Conservation (phyloP, 2,797 vertebrate genomes). For the Chrosomus eos region DNA sequence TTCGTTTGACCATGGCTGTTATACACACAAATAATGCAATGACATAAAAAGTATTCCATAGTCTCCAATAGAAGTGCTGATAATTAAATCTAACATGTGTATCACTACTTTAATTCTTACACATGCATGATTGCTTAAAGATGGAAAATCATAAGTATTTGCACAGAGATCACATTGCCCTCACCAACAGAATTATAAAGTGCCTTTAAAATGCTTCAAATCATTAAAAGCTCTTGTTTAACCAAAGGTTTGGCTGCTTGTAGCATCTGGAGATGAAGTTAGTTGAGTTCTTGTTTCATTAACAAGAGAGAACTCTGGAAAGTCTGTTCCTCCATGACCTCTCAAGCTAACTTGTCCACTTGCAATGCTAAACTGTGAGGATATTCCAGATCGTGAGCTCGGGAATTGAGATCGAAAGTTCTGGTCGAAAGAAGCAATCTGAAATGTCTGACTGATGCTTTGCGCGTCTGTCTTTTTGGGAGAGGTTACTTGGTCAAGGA, state of each 20-base stretch:
- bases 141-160: slow-evolving; percentile 50
- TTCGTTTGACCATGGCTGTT: neutral
- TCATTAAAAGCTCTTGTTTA: slow-evolving; percentile 71
- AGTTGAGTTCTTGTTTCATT: slow-evolving; percentile 93
- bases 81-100: slow-evolving; percentile 36
- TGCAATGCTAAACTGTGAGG: slow-evolving; percentile 93
- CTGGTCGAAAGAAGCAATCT: slow-evolving; percentile 95
- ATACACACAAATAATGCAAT: slow-evolving; percentile 30
- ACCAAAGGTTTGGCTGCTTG: slow-evolving; percentile 95
- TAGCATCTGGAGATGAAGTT: slow-evolving; percentile 94
- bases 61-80: slow-evolving; percentile 23
- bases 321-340: slow-evolving; percentile 90
- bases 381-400: slow-evolving; percentile 87
- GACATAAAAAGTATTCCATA: slow-evolving; percentile 9
- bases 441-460: slow-evolving; percentile 94
- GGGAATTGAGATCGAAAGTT: slow-evolving; percentile 96
- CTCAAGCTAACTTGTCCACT: slow-evolving; percentile 95
- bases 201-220: slow-evolving; percentile 81
- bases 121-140: slow-evolving; percentile 50
- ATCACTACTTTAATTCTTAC: slow-evolving; percentile 32
- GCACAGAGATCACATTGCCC: slow-evolving; percentile 53
- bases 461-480: slow-evolving; percentile 95
- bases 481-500: slow-evolving; percentile 96
- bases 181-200: slow-evolving; percentile 91
- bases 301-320: slow-evolving; percentile 96